phyloP scores from a whole-genome alignment of 2,888 invertebrate genomes.

The Dynastes hyllus region DNA sequence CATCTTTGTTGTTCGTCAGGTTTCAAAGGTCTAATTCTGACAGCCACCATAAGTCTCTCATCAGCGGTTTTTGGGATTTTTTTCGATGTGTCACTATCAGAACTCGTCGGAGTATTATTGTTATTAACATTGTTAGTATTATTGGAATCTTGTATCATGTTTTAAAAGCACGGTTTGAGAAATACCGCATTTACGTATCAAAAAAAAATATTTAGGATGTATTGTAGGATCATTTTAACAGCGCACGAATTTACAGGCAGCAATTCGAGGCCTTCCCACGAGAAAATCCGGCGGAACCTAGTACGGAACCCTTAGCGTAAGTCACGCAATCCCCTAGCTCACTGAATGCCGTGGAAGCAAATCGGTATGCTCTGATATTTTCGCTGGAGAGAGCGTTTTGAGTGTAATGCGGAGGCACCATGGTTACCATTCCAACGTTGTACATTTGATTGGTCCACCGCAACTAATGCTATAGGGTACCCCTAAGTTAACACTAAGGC shows the following conservation, averaged over 20 bases:
- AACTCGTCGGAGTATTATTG: slow-evolving; percentile 66
- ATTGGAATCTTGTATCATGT: slow-evolving; percentile 12
- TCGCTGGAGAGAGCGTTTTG: neutral
- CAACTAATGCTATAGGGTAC: neutral
- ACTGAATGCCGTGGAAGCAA: neutral
- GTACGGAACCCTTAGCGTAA: neutral
- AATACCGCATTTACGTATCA: too few species aligned
- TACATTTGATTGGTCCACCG: slow-evolving; percentile 18
- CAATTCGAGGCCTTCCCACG: neutral
- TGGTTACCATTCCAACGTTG: slow-evolving; percentile 6
- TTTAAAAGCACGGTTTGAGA: neutral
- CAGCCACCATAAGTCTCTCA: slow-evolving; percentile 80
- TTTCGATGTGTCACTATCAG: slow-evolving; percentile 67
- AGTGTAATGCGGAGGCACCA: slow-evolving; percentile 19
- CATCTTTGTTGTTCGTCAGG: slow-evolving; percentile 84
- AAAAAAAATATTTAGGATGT: too few species aligned
- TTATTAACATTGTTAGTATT: slow-evolving; percentile 15
- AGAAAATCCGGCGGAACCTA: slow-evolving; percentile 9
- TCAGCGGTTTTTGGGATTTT: slow-evolving; percentile 65
- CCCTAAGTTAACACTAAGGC: too few species aligned
- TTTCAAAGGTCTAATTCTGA: slow-evolving; percentile 90
- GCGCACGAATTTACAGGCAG: too few species aligned
- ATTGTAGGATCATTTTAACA: too few species aligned
- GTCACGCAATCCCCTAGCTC: too few species aligned
- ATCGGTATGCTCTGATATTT: neutral